phyloP scores from a whole-genome alignment of 2,888 invertebrate species.

The Melipona bicolor region DNA sequence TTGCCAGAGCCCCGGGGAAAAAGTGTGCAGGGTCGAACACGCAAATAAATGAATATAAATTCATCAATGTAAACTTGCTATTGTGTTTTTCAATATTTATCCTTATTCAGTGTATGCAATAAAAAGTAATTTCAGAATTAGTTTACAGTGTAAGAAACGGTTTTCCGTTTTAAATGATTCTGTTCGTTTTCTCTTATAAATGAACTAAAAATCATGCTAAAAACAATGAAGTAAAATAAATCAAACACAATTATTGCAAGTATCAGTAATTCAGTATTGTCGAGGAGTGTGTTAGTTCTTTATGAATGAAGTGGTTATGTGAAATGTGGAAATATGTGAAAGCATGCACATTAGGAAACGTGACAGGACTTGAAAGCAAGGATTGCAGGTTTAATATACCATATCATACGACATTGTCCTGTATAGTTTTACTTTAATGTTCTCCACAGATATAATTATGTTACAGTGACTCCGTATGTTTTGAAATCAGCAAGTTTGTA shows the following conservation, averaged over 20 bases:
- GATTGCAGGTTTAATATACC: constrained; percentile 73
- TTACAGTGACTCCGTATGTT: constrained; percentile 76
- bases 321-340: constrained; percentile 59
- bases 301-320: constrained; percentile 58
- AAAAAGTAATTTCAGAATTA: constrained; percentile 13
- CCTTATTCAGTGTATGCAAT: background rate
- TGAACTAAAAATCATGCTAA: constrained; percentile 31
- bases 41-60: constrained; percentile 40
- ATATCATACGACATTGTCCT: constrained; percentile 76
- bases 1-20: constrained; percentile 54
- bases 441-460: constrained; percentile 76
- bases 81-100: constrained; percentile 11
- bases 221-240: constrained; percentile 29
- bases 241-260: constrained; percentile 36
- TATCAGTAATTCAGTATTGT: constrained; percentile 30
- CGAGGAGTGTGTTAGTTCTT: constrained; percentile 31
- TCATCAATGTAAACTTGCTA: constrained; percentile 6
- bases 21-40: constrained; percentile 54
- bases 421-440: constrained; percentile 77
- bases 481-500: constrained; percentile 74
- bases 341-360: constrained; percentile 71
- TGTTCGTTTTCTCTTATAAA: constrained; percentile 8
- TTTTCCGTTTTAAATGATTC: constrained; percentile 6
- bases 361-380: constrained; percentile 75
- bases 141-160: constrained; percentile 2